Evolutionary conservation across 2,888 invertebrate species (phyloP), one percentile per base, ranked within the genome.

Genomic region (Caradrina kadenii): DNA sequence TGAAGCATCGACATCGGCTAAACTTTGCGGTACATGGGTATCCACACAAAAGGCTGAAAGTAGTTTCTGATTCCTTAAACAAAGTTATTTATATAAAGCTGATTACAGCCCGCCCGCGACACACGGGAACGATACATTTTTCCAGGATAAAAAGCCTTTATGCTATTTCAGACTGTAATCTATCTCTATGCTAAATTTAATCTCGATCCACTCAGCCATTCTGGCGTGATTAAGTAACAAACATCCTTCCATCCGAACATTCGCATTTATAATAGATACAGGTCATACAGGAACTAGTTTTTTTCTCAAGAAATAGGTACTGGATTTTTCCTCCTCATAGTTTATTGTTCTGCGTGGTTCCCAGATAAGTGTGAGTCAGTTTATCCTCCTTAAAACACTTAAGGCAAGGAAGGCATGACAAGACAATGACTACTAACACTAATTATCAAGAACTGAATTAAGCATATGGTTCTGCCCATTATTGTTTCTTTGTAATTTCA

Each of bases 331-430:
- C 31, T 35, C 54, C 42, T 39, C 1, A 45, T 50, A 21, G 4
- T 31, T 22, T 35, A n/a, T 17, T 31, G 15, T 10, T 13, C 8
- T 39, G 31, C 49, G 4, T 19, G 15, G 0, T 15, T 31, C 22
- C 19, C 11, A 72, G 0, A 35, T 31, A 8, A 17, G 17, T 31
- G 53, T 39, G 0, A n/a, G 48, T n/a, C 19, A 7, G 31, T 21
- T 66, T 75, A 45, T 75, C 72, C 76, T 68, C 35, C 6, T 54
- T 21, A 7, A 19, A 0, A 54, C 39, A 67, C 3, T 59, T 54
- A 67, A 42, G 76, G 54, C 8, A 26, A 55, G 11, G 42, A 67
- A 75, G n/a, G 13, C 58, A 54, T 75, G 42, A 75, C 7, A 73
- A 52, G 8, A 67, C 75, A 59, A 72, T 67, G 31, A 56, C 35